Conservation (phyloP, 2,888 invertebrate species). For the Ceriagrion tenellum region DNA sequence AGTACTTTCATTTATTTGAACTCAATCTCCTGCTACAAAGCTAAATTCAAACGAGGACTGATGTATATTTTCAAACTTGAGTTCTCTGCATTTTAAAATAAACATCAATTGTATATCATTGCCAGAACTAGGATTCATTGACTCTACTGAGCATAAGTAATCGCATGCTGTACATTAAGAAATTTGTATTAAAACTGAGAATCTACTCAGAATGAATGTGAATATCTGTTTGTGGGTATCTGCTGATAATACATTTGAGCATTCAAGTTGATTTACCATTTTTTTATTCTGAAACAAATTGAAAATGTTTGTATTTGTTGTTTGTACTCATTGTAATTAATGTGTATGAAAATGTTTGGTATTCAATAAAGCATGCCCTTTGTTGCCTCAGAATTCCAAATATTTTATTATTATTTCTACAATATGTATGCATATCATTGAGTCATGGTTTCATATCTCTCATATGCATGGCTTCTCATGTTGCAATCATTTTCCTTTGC, state of each 20-base stretch:
- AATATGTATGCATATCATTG: neutral
- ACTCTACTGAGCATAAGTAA: neutral
- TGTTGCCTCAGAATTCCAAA: neutral
- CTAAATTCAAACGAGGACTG: no score
- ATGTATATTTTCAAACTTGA: no score
- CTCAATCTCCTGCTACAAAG: neutral
- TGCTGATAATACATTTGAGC: neutral
- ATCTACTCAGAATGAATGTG: neutral
- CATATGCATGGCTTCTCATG: neutral
- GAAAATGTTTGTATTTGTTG: slow-evolving; percentile 19
- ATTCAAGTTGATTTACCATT: neutral
- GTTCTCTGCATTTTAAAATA: no score
- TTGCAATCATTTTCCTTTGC: neutral
- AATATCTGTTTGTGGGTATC: neutral
- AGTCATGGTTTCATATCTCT: neutral
- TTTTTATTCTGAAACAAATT: neutral
- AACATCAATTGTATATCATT: no score
- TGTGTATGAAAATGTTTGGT: neutral
- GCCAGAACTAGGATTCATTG: no score
- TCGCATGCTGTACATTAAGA: neutral
- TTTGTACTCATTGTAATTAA: neutral
- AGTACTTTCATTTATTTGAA: neutral
- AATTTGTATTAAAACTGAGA: neutral
- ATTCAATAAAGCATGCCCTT: neutral
- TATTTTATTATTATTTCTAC: neutral